Conservation (phyloP, 1,140 invertebrate species). For the Diprion similis region DNA sequence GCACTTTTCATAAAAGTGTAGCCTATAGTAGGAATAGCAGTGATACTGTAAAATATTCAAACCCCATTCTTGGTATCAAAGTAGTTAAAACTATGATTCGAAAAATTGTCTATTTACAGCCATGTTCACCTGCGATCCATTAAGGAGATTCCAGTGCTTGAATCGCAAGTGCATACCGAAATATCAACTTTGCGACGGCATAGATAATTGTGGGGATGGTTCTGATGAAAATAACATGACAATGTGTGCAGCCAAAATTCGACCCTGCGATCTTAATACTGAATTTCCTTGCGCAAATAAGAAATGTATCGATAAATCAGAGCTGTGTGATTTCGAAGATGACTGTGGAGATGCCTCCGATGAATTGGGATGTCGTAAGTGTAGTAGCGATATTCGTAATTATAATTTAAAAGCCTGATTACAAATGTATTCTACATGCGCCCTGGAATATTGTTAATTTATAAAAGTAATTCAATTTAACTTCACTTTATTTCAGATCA, state of each 20-base stretch:
- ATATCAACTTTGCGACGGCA: slow-evolving; percentile 83
- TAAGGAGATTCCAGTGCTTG: slow-evolving; percentile 84
- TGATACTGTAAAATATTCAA: not conserved
- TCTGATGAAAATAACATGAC: slow-evolving; percentile 94
- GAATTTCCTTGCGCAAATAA: slow-evolving; percentile 93
- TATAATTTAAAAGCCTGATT: not conserved
- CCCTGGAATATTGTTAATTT: not conserved
- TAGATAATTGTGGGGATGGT: slow-evolving; percentile 92
- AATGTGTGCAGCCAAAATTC: slow-evolving; percentile 74
- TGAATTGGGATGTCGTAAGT: slow-evolving; percentile 87
- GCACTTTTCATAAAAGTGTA: not conserved
- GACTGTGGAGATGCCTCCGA: slow-evolving; percentile 88
- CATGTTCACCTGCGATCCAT: slow-evolving; percentile 82
- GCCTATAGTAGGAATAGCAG: not conserved
- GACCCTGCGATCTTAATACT: slow-evolving; percentile 74
- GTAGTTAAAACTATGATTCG: slow-evolving; percentile 11
- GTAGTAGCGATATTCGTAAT: slow-evolving; percentile 38
- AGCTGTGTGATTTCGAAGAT: slow-evolving; percentile 85
- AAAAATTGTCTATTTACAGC: slow-evolving; percentile 52
- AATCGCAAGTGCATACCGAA: slow-evolving; percentile 88
- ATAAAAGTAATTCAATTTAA: not conserved
- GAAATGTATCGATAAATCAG: slow-evolving; percentile 81
- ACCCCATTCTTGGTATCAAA: not conserved
- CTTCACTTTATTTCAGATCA: slow-evolving; percentile 61
- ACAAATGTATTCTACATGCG: not conserved